Percentiles rank a stretch among this genome's conserved stretches.
phyloP scores from a whole-genome alignment of 2,888 invertebrate genomes.

The Dolichopus griseipennis region DNA sequence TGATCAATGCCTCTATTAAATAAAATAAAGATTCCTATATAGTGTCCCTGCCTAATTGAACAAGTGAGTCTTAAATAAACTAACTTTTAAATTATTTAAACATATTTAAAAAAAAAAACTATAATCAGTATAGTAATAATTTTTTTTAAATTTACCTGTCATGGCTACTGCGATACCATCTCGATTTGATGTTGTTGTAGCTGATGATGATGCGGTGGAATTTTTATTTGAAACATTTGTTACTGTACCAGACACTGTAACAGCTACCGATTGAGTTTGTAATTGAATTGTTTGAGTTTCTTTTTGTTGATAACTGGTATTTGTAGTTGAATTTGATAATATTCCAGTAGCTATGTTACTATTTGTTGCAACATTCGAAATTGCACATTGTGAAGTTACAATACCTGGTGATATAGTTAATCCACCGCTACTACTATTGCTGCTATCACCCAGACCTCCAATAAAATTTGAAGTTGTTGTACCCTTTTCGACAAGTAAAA shows the following conservation, averaged over 20 bases:
- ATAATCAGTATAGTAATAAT: neutral
- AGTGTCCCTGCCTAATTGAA: too few species aligned
- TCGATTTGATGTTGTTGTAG: constrained; percentile 22
- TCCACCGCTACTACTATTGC: constrained; percentile 11
- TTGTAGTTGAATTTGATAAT: constrained; percentile 19
- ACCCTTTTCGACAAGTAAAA: constrained; percentile 8
- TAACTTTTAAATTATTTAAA: too few species aligned
- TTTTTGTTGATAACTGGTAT: constrained; percentile 25
- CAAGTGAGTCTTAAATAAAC: too few species aligned
- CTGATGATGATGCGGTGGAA: constrained; percentile 18
- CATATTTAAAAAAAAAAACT: too few species aligned
- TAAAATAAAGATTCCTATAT: too few species aligned
- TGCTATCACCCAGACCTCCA: neutral
- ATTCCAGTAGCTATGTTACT: constrained; percentile 14
- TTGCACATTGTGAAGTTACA: neutral
- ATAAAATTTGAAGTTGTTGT: constrained; percentile 12
- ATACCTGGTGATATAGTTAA: constrained; percentile 14
- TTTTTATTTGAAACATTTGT: constrained; percentile 21
- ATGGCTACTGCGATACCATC: constrained; percentile 27
- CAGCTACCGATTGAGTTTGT: constrained; percentile 23
- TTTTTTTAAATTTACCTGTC: constrained; percentile 24
- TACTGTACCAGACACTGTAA: constrained; percentile 19
- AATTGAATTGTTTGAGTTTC: constrained; percentile 26
- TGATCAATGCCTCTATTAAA: too few species aligned
- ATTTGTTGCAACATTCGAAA: neutral